Evolutionary conservation across 37 sponge, comb jelly and placozoan species (phyloP), one percentile per base, ranked within the genome.

Genomic region (Halichondria panicea): DNA sequence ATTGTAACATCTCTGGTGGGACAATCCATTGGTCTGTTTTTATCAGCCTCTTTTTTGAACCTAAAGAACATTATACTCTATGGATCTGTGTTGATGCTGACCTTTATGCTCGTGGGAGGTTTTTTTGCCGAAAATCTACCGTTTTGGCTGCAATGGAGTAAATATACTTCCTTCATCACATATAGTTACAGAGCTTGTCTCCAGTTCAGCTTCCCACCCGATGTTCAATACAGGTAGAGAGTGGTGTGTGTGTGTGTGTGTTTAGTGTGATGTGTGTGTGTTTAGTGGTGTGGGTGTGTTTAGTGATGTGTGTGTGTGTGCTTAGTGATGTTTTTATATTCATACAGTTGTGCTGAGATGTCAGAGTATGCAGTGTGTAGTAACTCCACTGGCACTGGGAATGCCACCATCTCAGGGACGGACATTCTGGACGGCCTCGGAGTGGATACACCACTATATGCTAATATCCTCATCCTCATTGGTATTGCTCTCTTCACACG

Each of bases 41-140:
- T 89, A 38, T 81, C 90, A 3, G 85, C 89, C 18, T 11, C 65
- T 15, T 24, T 92, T 27, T 62, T 74, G 57, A 61, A 80, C 62
- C 24, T 57, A 15, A 27, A 35, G 19, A 46, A 52, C 1, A 65
- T 82, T 15, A 27, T 92, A 11, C 55, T 78, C 5, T 36, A 59
- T 0, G 68, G 70, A 15, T 46, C 66, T 18, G 67, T 92, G 33
- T 33, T 63, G 4, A 58, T 92, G 82, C 74, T 92, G 9, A 36
- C 77, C 13, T 71, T 45, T 28, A 80, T 93, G 90, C 64, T 93
- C 31, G 28, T 85, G 12, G 94, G 87, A 42, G 94, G 94, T 9
- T 93, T 85, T 59, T 93, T 80, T 72, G 87, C 70, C 7, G 39
- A 62, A 30, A 50, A 30, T 13, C 53, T 93, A 4, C 87, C 90